Base-by-base conservation (phyloP, 2,113 vertebrate genomes). In the Apaloderma vittatum region DNA sequence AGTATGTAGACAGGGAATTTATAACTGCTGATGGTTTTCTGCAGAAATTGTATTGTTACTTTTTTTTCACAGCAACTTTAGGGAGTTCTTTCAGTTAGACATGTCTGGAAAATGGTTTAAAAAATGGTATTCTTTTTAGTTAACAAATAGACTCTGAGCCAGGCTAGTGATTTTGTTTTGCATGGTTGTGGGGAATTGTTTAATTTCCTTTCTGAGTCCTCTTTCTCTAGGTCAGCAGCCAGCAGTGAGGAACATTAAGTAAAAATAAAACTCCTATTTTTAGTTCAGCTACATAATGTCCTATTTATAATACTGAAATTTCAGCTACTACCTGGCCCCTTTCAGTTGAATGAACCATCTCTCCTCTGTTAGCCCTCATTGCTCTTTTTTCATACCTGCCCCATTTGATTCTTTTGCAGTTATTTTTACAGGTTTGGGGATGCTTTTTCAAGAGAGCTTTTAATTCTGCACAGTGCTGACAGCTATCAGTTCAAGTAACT, bases 231-330 rank as follows among this genome's bases (percentile, higher is more conserved):
- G 96, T 96, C 95, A 90, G 77, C 94, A 96, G 84, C 71, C 84
- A 94, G 94, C 92, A 89, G 82, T 14, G 13, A 95, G 84, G 93
- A 94, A 83, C 91, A 88, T 90, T 84, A 96, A 94, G 91, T 96
- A 97, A 97, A 97, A 97, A 97, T 97, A 97, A 94, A 97, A 81
- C 88, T 82, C 72, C 93, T 97, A 97, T 97, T 96, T 97, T 97
- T 97, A 97, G 96, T 94, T 91, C 88, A 88, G 84, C 95, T 97
- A 90, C 88, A 93, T 96, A 96, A 97, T 90, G 76, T 80, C 63
- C 96, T 96, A 96, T 96, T 96, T 97, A 97, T 97, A 96, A 87
- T 78, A 72, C 91, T 75, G 92, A 97, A 90, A 79, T 95, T 92
- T 96, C 88, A 95, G 88, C 94, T 96, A 93, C 76, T 96, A 90